Base-by-base conservation (phyloP, 2,797 vertebrate species). In the Alectoris magna region DNA sequence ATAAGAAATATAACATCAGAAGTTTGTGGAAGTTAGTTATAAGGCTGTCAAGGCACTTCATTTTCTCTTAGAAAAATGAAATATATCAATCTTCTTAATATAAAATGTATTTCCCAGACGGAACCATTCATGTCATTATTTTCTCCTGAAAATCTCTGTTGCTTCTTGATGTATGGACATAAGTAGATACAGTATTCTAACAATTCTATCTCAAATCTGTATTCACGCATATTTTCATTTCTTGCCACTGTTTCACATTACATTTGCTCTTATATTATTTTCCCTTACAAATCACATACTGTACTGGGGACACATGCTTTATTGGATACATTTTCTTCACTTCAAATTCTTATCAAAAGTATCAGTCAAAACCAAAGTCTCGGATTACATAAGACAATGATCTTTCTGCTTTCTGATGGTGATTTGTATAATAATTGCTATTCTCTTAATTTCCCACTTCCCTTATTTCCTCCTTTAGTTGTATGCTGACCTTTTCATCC, bases 41-140 rank as follows among this genome's bases (percentile, higher is more conserved):
- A 69, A 72, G 49, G 59, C 39, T 91, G 80, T 87, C 88, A 90
- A 91, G 46, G 48, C 43, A 67, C 74, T 93, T 87, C n/a, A 73
- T 91, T 90, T 95, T 91, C 71, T 82, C 77, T 60, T 53, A 67
- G 74, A 91, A 76, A 46, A 85, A 79, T 24, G 29, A 82, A 88
- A 88, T n/a, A 67, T n/a, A 90, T 90, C 85, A 31, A 68, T 67
- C 38, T 70, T 91, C 85, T 79, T 31, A 67, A 60, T 67, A 59
- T n/a, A 78, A 94, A 95, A 84, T 11, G 27, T 43, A 81, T 88
- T 93, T 91, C 59, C 76, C 39, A 79, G 46, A 69, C n/a, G 51
- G 18, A 95, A 67, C 76, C 36, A 84, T 94, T 94, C 23, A 73
- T 21, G 51, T 38, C 91, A 11, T 12, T 90, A 60, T 70, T 86